phyloP scores from a whole-genome alignment of 2,888 invertebrate genomes.

The Cephonodes hylas region DNA sequence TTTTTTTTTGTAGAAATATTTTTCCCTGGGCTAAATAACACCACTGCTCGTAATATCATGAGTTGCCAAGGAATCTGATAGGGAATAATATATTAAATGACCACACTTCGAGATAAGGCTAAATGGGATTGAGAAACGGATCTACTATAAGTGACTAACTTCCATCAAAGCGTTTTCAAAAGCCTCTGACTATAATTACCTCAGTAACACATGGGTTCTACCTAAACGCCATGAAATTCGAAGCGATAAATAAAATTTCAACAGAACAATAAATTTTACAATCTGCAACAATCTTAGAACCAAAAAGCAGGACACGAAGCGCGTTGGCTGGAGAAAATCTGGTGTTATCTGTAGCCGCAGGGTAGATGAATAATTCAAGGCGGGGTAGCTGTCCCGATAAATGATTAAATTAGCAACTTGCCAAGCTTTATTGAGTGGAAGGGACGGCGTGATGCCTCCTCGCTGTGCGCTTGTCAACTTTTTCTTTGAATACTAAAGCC shows the following conservation, averaged over 20 bases:
- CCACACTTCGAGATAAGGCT: too few relatives aligned
- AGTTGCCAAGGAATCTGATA: too few relatives aligned
- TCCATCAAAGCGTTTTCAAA: too few relatives aligned
- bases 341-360: constrained; percentile 11
- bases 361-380: constrained; percentile 12
- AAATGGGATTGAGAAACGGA: too few relatives aligned
- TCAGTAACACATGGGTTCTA: too few relatives aligned
- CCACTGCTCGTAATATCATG: neutral
- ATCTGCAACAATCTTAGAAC: neutral
- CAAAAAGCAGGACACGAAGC: neutral
- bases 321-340: constrained; percentile 5
- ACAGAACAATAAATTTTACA: neutral
- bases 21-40: neutral
- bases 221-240: too few relatives aligned
- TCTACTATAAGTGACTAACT: neutral
- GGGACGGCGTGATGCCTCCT: neutral
- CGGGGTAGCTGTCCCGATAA: constrained; percentile 5
- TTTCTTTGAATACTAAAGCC: constrained; percentile 1
- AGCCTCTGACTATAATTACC: too few relatives aligned
- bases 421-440: constrained; percentile 9
- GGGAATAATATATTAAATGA: too few relatives aligned
- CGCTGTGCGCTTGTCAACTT: constrained; percentile 1
- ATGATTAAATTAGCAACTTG: constrained; percentile 17
- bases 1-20: neutral
- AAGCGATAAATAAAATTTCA: too few relatives aligned